Conservation (phyloP, 2,797 vertebrate genomes). For the Falco berigora region DNA sequence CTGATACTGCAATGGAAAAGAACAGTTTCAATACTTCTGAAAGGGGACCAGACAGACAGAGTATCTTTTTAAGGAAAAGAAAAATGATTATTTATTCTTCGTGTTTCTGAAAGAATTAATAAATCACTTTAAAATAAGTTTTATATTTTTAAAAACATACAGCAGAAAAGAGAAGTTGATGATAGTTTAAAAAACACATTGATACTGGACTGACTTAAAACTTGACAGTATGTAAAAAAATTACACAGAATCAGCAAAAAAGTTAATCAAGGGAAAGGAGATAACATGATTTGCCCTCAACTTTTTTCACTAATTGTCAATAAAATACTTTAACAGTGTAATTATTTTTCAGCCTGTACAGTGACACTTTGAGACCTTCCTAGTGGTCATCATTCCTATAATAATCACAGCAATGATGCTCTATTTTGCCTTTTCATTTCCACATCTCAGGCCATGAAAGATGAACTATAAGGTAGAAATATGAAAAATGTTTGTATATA, state of each 20-base stretch:
- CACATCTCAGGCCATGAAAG: neutral
- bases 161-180: neutral
- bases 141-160: accelerated
- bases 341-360: neutral
- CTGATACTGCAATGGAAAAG: constrained; percentile 74
- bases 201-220: neutral
- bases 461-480: neutral
- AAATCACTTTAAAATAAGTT: neutral
- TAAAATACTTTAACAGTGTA: neutral
- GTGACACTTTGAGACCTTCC: neutral
- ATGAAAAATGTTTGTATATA: accelerated
- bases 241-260: neutral
- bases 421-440: neutral
- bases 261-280: neutral
- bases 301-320: neutral
- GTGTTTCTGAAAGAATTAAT: neutral
- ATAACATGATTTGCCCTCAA: neutral
- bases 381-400: neutral
- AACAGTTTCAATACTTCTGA: neutral
- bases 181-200: neutral
- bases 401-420: neutral
- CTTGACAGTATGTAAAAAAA: neutral
- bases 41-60: neutral
- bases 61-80: neutral
- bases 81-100: neutral